Base-by-base conservation (phyloP, 2,888 invertebrate species). In the Athripsodes cinereus region DNA sequence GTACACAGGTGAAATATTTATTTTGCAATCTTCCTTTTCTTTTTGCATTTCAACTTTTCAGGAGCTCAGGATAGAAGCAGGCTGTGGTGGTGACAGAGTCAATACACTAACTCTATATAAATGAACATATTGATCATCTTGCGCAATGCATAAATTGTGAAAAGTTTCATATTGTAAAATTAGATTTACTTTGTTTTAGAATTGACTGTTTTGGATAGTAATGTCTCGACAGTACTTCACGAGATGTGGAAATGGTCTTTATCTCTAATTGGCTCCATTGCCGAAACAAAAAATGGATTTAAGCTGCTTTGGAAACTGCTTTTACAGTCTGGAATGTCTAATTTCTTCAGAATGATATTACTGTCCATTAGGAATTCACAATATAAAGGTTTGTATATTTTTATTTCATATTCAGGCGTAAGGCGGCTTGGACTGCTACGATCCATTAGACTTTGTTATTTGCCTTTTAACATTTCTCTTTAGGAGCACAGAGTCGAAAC, bases 191-290 rank as follows among this genome's bases (percentile, higher is more conserved):
- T 10, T 26, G 5, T 26, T 26, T 26, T 26, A 26, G 44, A 16
- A 16, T 13, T 44, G 13, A 44, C 2, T 16, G n/a, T 16, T 2
- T 2, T 8, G 13, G 13, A 13, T 16, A 16, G 13, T 18, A 31
- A 48, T 21, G 3, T 31, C 6, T 26, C 52, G 13, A 21, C 19
- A 6, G 40, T 53, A 20, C 40, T 58, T 2, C 34, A 26, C 78
- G 80, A 70, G 72, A 78, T 74, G 52, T 61, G 58, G 55, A 57
- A 51, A 48, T 59, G 61, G 64, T 20, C 44, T 16, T 62, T 60
- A 34, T 48, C 58, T 10, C 20, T 62, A n/a, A 46, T 59, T 8
- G 62, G 62, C 22, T 22, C 53, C 3, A 22, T 62, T 6, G 34
- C 58, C 6, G 58, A 59, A 48, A 62, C 52, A n/a, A 47, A 16